phyloP scores from a whole-genome alignment of 2,113 vertebrate species.

The Typhlomys cinereus region DNA sequence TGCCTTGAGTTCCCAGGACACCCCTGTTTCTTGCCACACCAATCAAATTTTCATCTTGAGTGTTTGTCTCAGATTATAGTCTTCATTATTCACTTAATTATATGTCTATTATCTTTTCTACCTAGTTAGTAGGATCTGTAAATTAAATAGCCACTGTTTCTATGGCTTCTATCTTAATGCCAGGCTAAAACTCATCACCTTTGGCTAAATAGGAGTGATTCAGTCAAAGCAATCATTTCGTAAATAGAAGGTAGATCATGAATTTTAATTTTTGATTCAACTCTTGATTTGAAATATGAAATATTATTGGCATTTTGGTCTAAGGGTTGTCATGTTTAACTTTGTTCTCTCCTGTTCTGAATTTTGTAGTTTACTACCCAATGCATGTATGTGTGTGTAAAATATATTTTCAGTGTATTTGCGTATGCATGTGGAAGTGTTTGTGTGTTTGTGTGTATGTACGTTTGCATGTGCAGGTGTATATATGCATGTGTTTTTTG shows the following conservation, averaged over 20 bases:
- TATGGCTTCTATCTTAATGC: background rate
- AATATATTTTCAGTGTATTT: too few relatives aligned
- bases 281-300: background rate
- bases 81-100: background rate
- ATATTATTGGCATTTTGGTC: background rate
- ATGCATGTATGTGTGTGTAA: too few relatives aligned
- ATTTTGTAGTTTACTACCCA: background rate
- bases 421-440: too few relatives aligned
- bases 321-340: background rate
- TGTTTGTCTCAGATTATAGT: background rate
- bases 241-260: background rate
- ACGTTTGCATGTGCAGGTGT: too few relatives aligned
- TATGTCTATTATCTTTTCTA: background rate
- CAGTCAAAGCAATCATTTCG: background rate
- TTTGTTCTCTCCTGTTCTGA: background rate
- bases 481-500: too few relatives aligned
- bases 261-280: background rate
- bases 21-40: background rate
- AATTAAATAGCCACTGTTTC: background rate
- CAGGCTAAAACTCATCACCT: background rate
- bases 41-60: background rate
- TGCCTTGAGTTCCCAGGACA: background rate
- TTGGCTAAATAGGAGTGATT: background rate
- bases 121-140: background rate
- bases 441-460: too few relatives aligned